Evolutionary conservation across 2,113 vertebrate species (phyloP), one percentile per base, ranked within the genome.

Genomic region (Mungos mungo): DNA sequence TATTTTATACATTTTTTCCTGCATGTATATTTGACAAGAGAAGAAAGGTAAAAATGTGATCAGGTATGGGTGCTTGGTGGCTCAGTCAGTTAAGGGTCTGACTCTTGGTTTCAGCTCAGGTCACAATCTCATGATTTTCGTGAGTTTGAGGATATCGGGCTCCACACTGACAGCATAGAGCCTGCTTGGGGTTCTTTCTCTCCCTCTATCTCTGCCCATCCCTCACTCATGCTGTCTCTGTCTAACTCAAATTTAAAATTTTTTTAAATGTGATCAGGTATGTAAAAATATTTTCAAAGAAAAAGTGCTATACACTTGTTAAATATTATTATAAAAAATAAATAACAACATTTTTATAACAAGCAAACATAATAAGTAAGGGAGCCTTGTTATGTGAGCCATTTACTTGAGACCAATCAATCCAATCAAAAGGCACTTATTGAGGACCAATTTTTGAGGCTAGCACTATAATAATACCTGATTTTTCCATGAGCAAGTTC

Each of bases 401-500:
- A 38, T 57, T 76, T 80, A 66, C 11, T 5, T 45, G 47, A 68
- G 23, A 23, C 74, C 19, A 88, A n/a, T 45, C 31, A 50, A 52
- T n/a, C 9, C 31, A 50, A 52, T n/a, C 9, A 69, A 95, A 90
- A 86, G 16, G n/a, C 35, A 92, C 12, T 63, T 47, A 68, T 41
- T 60, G 2, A 95, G 45, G 12, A 66, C 6, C 23, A 41, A 35
- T 41, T 79, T 93, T 82, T 38, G 63, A 94, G 29, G 45, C 23
- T 23, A 83, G 8, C 9, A 27, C 80, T 27, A 54, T 57, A 91
- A 85, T 69, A 45, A 69, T 81, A 16, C n/a, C 65, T 90, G 11
- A 93, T 65, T 90, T 90, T 87, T 93, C 79, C 65, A 91, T 33
- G 13, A 50, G 50, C 88, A 29, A 80, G 45, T 97, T 93, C 33